phyloP scores from a whole-genome alignment of 2,888 invertebrate species.

The Sclerodermus sp. region DNA sequence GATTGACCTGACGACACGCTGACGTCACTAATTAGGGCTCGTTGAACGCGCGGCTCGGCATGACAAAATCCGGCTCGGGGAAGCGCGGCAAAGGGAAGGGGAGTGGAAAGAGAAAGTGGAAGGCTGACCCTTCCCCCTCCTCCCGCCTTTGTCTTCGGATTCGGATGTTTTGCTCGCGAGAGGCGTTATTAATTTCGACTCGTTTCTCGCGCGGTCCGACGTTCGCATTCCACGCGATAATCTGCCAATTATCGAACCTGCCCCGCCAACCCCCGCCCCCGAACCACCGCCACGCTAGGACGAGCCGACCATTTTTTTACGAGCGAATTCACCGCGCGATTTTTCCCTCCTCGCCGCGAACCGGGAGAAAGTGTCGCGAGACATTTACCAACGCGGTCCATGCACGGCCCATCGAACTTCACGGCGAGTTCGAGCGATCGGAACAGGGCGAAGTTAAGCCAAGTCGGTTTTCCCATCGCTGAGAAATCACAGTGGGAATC shows the following conservation, averaged over 20 bases:
- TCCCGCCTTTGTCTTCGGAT: neutral
- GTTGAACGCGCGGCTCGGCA: slow-evolving; percentile 31
- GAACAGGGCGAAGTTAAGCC: too few relatives aligned
- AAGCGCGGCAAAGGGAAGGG: neutral
- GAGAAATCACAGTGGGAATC: too few relatives aligned
- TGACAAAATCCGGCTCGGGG: neutral
- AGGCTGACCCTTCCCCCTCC: neutral
- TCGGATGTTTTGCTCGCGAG: neutral
- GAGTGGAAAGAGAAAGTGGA: neutral
- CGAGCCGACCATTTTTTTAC: too few relatives aligned
- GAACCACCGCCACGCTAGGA: too few relatives aligned
- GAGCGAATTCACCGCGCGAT: too few relatives aligned
- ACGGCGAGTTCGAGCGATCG: too few relatives aligned
- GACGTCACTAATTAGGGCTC: slow-evolving; percentile 56
- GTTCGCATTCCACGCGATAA: slow-evolving; percentile 4
- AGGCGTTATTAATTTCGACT: slow-evolving; percentile 21
- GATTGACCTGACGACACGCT: slow-evolving; percentile 54
- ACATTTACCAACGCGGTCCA: too few relatives aligned
- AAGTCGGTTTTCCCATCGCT: too few relatives aligned
- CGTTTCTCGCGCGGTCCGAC: slow-evolving; percentile 8
- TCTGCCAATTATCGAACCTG: slow-evolving; percentile 14
- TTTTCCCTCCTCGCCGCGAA: too few relatives aligned
- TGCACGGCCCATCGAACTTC: too few relatives aligned
- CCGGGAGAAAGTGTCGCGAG: too few relatives aligned
- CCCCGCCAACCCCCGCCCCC: too few relatives aligned